phyloP scores from a whole-genome alignment of 2,113 vertebrate genomes.

The Rana temporaria region DNA sequence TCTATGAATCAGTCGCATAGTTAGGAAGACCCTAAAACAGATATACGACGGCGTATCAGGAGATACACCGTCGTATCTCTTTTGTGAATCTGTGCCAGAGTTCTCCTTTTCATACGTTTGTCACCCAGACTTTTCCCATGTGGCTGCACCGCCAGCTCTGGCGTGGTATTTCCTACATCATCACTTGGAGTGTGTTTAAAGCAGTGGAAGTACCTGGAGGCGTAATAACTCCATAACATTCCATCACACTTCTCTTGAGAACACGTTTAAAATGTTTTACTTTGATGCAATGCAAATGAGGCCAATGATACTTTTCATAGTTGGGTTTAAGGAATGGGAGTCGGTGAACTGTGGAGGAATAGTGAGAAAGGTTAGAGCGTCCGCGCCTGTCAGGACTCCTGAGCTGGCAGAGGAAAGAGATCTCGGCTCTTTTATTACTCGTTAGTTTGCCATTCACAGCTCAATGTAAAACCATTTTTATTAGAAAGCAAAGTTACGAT shows the following conservation, averaged over 20 bases:
- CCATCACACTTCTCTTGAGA: constrained; percentile 83
- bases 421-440: constrained; percentile 29
- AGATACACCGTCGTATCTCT: too few relatives aligned
- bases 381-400: constrained; percentile 66
- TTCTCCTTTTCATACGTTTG: too few relatives aligned
- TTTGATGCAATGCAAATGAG: constrained; percentile 84
- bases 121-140: too few relatives aligned
- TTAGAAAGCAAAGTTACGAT: constrained; percentile 31
- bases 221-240: constrained; percentile 85
- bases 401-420: constrained; percentile 21
- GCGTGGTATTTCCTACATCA: constrained; percentile 69
- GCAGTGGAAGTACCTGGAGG: constrained; percentile 81
- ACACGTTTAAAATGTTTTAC: constrained; percentile 83
- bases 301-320: constrained; percentile 71
- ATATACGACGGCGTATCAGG: too few relatives aligned
- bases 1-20: too few relatives aligned
- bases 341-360: constrained; percentile 38
- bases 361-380: constrained; percentile 66
- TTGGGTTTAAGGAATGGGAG: constrained; percentile 60
- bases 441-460: constrained; percentile 43
- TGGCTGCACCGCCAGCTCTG: too few relatives aligned
- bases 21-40: too few relatives aligned
- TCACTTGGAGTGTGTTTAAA: constrained; percentile 82
- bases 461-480: constrained; percentile 33
- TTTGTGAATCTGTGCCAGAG: too few relatives aligned